Conservation (phyloP, 2,888 invertebrate genomes). For the Acanthococcus lagerstroemiae region DNA sequence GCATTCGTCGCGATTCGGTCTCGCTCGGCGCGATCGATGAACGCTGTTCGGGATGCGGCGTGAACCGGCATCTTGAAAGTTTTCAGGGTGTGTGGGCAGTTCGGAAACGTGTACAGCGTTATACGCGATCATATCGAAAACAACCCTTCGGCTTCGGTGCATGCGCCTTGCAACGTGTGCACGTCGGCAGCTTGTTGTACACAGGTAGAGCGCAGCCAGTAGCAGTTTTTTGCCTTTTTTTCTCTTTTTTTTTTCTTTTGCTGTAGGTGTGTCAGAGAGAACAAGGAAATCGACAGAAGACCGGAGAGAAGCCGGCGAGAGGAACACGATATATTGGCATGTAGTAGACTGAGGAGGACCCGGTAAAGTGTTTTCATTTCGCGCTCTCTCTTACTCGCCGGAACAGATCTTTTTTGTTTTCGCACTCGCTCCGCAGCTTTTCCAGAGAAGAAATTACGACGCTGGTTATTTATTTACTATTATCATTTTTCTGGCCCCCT, state of each 20-base stretch:
- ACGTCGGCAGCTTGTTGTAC: neutral
- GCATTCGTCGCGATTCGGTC: neutral
- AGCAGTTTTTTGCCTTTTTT: no score
- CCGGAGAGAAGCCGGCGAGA: neutral
- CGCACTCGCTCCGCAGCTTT: neutral
- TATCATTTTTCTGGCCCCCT: no score
- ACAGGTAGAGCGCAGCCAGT: neutral
- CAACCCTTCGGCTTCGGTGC: neutral
- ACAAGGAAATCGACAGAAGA: no score
- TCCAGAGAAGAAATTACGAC: no score
- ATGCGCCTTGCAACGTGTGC: neutral
- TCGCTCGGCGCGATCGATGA: conserved; percentile 16
- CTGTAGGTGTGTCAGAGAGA: neutral
- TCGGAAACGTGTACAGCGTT: no score
- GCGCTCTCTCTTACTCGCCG: neutral
- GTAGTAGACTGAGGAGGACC: neutral
- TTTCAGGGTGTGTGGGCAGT: conserved; percentile 15
- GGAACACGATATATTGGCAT: neutral
- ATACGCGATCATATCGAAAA: no score
- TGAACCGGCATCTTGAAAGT: conserved; percentile 21
- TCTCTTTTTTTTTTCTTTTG: no score
- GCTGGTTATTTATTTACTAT: no score
- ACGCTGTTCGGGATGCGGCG: conserved; percentile 16
- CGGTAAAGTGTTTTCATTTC: neutral
- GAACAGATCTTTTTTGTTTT: no score